Conservation (phyloP, 2,888 invertebrate genomes). For the Eupithecia insigniata region DNA sequence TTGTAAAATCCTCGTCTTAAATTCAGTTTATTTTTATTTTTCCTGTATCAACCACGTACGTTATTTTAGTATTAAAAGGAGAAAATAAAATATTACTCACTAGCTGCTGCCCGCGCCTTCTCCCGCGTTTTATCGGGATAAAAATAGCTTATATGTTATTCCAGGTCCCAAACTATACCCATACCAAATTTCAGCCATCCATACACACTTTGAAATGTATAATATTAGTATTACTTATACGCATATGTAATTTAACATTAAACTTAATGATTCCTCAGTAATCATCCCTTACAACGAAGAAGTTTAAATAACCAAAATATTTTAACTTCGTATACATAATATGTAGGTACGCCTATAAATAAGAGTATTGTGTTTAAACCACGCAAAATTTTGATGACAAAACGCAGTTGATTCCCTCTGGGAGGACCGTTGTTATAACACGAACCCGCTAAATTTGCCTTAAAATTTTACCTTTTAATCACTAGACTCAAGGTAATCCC, state of each 20-base stretch:
- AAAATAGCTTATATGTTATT: too few relatives aligned
- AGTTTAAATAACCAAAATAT: background rate
- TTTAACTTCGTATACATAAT: too few relatives aligned
- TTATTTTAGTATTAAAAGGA: background rate
- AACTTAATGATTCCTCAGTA: background rate
- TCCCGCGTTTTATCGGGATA: too few relatives aligned
- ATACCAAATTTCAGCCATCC: too few relatives aligned
- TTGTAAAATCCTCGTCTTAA: too few relatives aligned
- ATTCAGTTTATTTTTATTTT: background rate
- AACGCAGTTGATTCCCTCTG: conserved; percentile 6
- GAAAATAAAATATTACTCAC: background rate
- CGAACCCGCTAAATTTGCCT: conserved; percentile 10
- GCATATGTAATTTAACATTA: too few relatives aligned
- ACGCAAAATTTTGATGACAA: conserved; percentile 7
- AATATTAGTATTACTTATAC: too few relatives aligned
- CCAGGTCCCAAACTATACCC: too few relatives aligned
- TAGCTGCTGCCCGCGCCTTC: too few relatives aligned
- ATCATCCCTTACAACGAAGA: background rate
- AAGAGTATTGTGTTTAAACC: background rate
- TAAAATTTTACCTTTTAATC: conserved; percentile 27
- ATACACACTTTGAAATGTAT: too few relatives aligned
- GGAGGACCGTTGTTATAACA: conserved; percentile 13
- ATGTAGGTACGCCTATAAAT: background rate
- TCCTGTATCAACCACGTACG: background rate
- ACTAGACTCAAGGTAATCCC: conserved; percentile 19